Evolutionary conservation across 1,140 invertebrate species (phyloP).

Genomic region (Panulirus ornatus): DNA sequence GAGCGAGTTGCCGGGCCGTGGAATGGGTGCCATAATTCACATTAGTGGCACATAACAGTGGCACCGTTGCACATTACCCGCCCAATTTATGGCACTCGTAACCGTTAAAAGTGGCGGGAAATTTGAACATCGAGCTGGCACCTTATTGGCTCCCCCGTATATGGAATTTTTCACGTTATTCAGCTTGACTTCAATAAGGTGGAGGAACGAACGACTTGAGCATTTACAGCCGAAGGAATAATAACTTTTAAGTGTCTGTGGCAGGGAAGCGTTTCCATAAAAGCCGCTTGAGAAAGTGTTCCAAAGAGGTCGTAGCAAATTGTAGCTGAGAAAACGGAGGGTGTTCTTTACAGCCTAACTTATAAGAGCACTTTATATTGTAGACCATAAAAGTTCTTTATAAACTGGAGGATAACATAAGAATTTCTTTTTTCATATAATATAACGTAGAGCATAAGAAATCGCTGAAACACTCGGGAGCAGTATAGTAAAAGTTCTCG

Average conservation of each 20-base stretch:
- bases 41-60: slow-evolving; percentile 76
- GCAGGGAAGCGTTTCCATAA: slow-evolving; percentile 15
- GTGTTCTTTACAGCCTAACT: slow-evolving; percentile 44
- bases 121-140: slow-evolving; percentile 76
- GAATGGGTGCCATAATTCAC: slow-evolving; percentile 75
- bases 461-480: slow-evolving; percentile 22
- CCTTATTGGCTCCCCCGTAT: slow-evolving; percentile 75
- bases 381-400: slow-evolving; percentile 48
- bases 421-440: slow-evolving; percentile 43
- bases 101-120: slow-evolving; percentile 76
- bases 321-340: neutral
- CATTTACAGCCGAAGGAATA: neutral
- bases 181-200: slow-evolving; percentile 40
- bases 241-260: neutral
- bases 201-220: neutral
- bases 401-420: slow-evolving; percentile 56
- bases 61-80: slow-evolving; percentile 75
- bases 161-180: slow-evolving; percentile 62
- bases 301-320: slow-evolving; percentile 24
- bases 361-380: slow-evolving; percentile 26
- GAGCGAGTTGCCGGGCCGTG: slow-evolving; percentile 54
- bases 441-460: slow-evolving; percentile 43
- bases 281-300: slow-evolving; percentile 17
- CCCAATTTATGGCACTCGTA: slow-evolving; percentile 75
- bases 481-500: slow-evolving; percentile 10